phyloP scores from a whole-genome alignment of 2,888 invertebrate genomes.

The Acrobasis consociella region DNA sequence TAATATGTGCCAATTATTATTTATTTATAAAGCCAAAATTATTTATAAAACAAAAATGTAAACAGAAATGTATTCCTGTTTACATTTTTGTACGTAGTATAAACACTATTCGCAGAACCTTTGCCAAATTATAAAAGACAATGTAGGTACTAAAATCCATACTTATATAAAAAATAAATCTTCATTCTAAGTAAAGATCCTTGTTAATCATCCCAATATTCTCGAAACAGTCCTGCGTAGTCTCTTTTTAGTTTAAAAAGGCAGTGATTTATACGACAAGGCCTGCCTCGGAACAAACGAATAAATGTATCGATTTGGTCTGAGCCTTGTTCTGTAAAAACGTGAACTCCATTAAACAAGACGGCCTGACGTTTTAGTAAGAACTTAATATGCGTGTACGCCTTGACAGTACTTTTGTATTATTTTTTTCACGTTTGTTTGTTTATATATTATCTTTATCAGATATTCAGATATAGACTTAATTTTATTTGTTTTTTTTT shows the following conservation, averaged over 20 bases:
- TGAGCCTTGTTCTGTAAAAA: slow-evolving; percentile 60
- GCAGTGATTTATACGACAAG: slow-evolving; percentile 74
- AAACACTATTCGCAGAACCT: too few species aligned
- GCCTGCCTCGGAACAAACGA: slow-evolving; percentile 63
- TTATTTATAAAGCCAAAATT: too few species aligned
- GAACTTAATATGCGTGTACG: slow-evolving; percentile 39
- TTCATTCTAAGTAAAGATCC: slow-evolving; percentile 18
- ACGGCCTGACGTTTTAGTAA: slow-evolving; percentile 53
- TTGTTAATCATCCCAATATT: slow-evolving; percentile 68
- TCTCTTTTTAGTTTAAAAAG: slow-evolving; percentile 69
- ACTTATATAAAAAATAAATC: too few species aligned
- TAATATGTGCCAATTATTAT: too few species aligned
- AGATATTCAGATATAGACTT: too few species aligned
- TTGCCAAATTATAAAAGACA: too few species aligned
- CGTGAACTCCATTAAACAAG: slow-evolving; percentile 55
- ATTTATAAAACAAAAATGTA: too few species aligned
- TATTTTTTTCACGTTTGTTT: not conserved
- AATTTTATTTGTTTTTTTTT: too few species aligned
- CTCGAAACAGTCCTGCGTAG: slow-evolving; percentile 55
- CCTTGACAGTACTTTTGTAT: not conserved
- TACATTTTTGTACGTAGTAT: too few species aligned
- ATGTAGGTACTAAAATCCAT: too few species aligned
- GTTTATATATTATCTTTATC: not conserved
- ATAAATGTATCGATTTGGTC: slow-evolving; percentile 59
- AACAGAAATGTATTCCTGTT: too few species aligned